These are phyloP conservation scores for Montipora foliosa DNA, from an alignment of 64 coral and sea anemone species.

Conservation along the genomic window DNA sequence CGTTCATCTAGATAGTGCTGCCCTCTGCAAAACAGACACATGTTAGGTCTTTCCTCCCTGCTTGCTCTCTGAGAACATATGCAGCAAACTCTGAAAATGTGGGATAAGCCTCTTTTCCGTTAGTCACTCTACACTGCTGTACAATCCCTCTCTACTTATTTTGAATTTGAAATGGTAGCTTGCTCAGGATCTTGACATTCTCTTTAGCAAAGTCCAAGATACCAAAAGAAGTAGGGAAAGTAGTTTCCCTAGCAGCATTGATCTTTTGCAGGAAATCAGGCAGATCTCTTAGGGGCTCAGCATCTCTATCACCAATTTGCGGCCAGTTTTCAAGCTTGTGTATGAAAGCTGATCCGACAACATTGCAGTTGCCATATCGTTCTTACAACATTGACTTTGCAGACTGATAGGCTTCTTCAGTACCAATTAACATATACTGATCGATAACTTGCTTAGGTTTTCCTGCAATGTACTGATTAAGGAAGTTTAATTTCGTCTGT, in stretches of 20 bases:
- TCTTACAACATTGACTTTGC: constrained; percentile 37
- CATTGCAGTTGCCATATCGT: constrained; percentile 4
- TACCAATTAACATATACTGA: constrained; percentile 54
- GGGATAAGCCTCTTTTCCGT: not conserved
- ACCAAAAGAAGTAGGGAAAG: not conserved
- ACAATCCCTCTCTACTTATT: constrained; percentile 41
- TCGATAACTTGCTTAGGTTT: constrained; percentile 39
- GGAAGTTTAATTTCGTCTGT: constrained; percentile 21
- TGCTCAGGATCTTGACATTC: constrained; percentile 28
- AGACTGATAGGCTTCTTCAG: constrained; percentile 42
- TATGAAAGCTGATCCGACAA: constrained; percentile 33
- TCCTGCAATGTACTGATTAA: constrained; percentile 21
- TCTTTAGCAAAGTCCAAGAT: constrained; percentile 68
- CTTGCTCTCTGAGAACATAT: not conserved
- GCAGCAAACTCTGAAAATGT: not conserved
- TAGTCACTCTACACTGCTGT: not conserved
- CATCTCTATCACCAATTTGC: constrained; percentile 44
- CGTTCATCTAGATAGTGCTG: constrained; percentile 27
- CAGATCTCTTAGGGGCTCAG: constrained; percentile 27
- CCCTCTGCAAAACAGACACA: constrained; percentile 23
- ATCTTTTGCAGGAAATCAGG: constrained; percentile 62
- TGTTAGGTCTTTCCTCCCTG: not conserved
- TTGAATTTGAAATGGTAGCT: constrained; percentile 6
- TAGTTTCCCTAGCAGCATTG: constrained; percentile 26
- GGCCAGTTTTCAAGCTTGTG: constrained; percentile 68